Evolutionary conservation across 2,797 vertebrate species (phyloP).

Genomic region (Pempheris klunzingeri): DNA sequence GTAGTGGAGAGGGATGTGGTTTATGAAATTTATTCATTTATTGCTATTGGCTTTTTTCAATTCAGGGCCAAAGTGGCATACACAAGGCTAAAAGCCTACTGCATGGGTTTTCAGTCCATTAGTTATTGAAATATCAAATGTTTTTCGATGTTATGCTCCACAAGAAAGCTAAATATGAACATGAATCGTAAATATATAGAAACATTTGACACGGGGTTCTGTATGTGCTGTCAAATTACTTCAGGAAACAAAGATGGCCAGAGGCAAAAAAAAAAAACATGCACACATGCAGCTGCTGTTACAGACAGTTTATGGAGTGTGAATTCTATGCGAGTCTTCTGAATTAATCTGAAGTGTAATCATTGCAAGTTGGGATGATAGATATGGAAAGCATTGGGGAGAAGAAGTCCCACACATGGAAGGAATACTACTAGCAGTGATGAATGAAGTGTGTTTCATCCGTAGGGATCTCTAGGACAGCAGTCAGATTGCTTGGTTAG

Average conservation of each 20-base stretch:
- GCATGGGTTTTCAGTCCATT: conserved; percentile 34
- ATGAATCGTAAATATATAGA: background rate
- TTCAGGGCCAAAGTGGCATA: conserved; percentile 23
- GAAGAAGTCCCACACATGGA: background rate
- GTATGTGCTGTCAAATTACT: background rate
- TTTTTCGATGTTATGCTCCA: conserved; percentile 14
- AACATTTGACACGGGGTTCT: background rate
- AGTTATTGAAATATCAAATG: conserved; percentile 42
- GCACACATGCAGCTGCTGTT: background rate
- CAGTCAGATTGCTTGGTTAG: conserved; percentile 7
- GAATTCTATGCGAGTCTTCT: conserved; percentile 2
- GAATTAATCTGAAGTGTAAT: conserved; percentile 14
- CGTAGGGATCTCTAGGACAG: background rate
- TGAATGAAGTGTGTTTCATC: background rate
- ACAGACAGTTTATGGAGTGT: background rate
- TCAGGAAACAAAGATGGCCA: background rate
- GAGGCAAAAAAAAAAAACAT: background rate
- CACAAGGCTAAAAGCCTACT: conserved; percentile 28
- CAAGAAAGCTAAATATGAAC: conserved; percentile 13
- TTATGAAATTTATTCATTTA: conserved; percentile 8
- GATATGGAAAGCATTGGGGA: background rate
- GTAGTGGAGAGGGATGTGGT: conserved; percentile 9
- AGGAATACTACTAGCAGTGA: background rate
- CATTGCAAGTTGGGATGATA: conserved; percentile 3
- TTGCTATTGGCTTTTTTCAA: conserved; percentile 26